Base-by-base conservation (phyloP, 2,113 vertebrate genomes). In the Neotragus pygmaeus region DNA sequence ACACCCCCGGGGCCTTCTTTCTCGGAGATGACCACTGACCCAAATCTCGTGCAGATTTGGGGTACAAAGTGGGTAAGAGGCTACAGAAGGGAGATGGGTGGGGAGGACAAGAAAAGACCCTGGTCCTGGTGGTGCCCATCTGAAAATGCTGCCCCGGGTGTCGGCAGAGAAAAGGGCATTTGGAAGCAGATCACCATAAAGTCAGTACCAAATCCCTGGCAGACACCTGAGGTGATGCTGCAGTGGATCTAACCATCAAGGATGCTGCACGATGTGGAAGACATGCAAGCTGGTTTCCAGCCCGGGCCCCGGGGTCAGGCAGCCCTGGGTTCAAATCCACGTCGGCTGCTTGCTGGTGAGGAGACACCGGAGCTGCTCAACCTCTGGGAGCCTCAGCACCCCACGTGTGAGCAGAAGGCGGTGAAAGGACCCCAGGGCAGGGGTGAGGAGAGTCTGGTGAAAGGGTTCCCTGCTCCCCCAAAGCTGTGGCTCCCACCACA, bases 21-120 rank as follows among this genome's bases (percentile, higher is more conserved):
- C 60, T 80, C 17, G 0, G 0, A 15, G 8, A 16, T 64, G 1
- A 49, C 1, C 16, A 30, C 21, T 0, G 2, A 58, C 16, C 21
- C 58, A 28, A 55, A 84, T 58, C 57, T 28, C 28, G 47, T 0
- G 0, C 25, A 0, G 11, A 33, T n/a, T 49, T 70, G 4, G 16
- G 25, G n/a, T 43, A 92, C 15, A 8, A 82, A 47, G 87, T 0
- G 0, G 14, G 23, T 7, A 83, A 88, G 47, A 87, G 55, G 12
- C n/a, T 62, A 21, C 73, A 33, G 70, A 39, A 91, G 51, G 51
- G 45, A 39, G 13, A 28, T 0, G n/a, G 8, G 12, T 8, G 19
- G 17, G 7, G 30, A 49, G 27, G 5, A 39, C 39, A 7, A 17
- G 45, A 84, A 60, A 75, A n/a, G 53, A 21, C 30, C 51, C 47